Evolutionary conservation across 2,797 vertebrate genomes (phyloP), one percentile per base, ranked within the genome.

Genomic region (Thripadectes ignobilis): DNA sequence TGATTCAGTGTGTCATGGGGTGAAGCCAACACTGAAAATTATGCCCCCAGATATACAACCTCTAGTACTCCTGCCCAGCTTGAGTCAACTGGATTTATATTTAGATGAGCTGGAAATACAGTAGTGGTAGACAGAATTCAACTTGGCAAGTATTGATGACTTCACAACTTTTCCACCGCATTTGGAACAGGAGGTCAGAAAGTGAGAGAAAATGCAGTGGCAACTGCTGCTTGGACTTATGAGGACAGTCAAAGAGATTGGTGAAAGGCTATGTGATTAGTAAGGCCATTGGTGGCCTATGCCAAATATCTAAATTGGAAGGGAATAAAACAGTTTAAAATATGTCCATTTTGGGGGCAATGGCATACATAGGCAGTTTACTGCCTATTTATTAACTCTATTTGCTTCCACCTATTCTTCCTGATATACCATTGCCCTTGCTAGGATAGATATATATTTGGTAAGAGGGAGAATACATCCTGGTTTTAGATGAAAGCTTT

Each of bases 21-120:
- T 68, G 38, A 48, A 83, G 24, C 22, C 36, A 58, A 15, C 9
- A n/a, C n/a, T 48, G 49, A 54, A 62, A 39, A 34, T 16, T 0
- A 27, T 58, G 5, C 6, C n/a, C 6, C 26, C 36, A 52, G 30
- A 66, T 30, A 32, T 8, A 32, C 0, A 0, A 48, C 21, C 21
- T 54, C 74, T 36, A 13, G n/a, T 61, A 38, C 9, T 39, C 12
- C 7, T 41, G 20, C 18, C 34, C 51, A 61, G 34, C 4, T 77
- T n/a, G 17, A 34, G 36, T n/a, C 6, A 4, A 19, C 18, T 49
- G 34, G 8, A 61, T 69, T 66, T 19, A 29, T 38, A 29, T 63
- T 7, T 54, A 84, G 43, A 32, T 49, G 38, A 30, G 15, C 45
- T 74, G 43, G 26, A 81, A 93, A 62, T 21, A 51, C 23, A 41